Conservation (phyloP, 1,140 invertebrate genomes). For the Formica selysi region DNA sequence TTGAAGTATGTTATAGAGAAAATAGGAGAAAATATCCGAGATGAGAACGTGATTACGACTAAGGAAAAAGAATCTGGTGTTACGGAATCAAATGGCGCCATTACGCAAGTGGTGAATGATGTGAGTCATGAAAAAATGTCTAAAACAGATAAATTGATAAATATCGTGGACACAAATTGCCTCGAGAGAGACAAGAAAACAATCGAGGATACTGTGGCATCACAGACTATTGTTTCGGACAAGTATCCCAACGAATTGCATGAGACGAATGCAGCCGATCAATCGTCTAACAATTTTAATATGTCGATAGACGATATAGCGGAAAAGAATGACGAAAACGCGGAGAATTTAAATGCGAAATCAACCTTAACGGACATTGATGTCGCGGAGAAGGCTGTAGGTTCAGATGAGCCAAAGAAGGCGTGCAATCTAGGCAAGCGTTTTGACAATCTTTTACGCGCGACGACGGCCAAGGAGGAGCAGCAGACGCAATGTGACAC, state of each 20-base stretch:
- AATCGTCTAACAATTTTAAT: conserved; percentile 50
- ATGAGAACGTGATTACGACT: conserved; percentile 23
- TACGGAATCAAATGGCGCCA: conserved; percentile 20
- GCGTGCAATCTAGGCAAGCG: conserved; percentile 78
- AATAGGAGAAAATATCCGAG: conserved; percentile 76
- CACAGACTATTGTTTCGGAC: background rate
- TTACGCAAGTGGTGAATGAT: background rate
- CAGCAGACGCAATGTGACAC: conserved; percentile 68
- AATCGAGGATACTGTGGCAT: background rate
- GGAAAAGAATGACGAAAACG: conserved; percentile 34
- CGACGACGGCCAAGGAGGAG: conserved; percentile 66
- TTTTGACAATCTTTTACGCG: conserved; percentile 80
- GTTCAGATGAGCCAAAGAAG: conserved; percentile 71
- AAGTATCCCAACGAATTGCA: conserved; percentile 13
- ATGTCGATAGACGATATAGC: conserved; percentile 48
- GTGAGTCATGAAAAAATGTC: conserved; percentile 20
- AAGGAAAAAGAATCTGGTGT: conserved; percentile 46
- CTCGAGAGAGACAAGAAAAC: conserved; percentile 35
- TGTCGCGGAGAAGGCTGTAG: conserved; percentile 66
- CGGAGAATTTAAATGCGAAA: conserved; percentile 26
- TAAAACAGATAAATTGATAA: background rate
- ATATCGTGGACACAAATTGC: conserved; percentile 22
- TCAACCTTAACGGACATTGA: conserved; percentile 57
- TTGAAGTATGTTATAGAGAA: conserved; percentile 81
- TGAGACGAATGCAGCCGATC: conserved; percentile 11